A percentile compares a stretch with the other conserved stretches of the same genome.
These are phyloP conservation scores for Prunella strophiata DNA, from an alignment of 2,797 vertebrate species.

Conservation along the genomic window DNA sequence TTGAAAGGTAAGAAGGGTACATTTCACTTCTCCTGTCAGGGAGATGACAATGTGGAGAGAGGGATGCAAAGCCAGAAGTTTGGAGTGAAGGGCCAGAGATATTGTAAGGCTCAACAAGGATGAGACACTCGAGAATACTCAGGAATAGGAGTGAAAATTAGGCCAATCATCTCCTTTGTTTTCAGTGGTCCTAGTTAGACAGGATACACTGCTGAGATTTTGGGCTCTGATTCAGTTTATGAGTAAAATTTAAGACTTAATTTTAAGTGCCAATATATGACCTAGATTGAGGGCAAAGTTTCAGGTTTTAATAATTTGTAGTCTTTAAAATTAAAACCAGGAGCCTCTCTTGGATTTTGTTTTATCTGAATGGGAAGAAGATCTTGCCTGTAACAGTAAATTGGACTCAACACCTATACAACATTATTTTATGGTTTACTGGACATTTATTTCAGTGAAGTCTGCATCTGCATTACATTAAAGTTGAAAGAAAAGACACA, in stretches of 20 bases:
- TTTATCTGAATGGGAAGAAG: constrained; percentile 28
- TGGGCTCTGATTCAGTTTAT: not conserved
- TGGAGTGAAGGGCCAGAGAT: not conserved
- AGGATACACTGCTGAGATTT: not conserved
- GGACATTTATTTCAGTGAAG: constrained; percentile 51
- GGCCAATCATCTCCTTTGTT: not conserved
- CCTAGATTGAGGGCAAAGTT: constrained; percentile 16
- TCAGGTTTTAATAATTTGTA: not conserved
- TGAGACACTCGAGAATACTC: not conserved
- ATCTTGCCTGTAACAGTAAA: constrained; percentile 28
- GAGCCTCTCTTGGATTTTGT: not conserved
- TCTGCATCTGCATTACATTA: constrained; percentile 61
- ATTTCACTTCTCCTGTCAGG: not conserved
- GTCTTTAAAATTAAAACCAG: constrained; percentile 45
- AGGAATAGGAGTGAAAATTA: not conserved
- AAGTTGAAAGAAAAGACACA: constrained; percentile 63
- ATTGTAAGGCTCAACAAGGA: not conserved
- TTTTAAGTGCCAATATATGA: constrained; percentile 16
- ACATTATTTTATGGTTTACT: constrained; percentile 66
- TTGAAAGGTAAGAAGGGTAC: not conserved
- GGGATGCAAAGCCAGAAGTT: not conserved
- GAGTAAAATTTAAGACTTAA: not conserved
- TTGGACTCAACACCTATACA: constrained; percentile 54
- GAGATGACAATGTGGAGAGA: not conserved
- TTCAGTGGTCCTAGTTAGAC: not conserved